phyloP scores from a whole-genome alignment of 1,140 invertebrate species.

The Druon quercuslanigerum region DNA sequence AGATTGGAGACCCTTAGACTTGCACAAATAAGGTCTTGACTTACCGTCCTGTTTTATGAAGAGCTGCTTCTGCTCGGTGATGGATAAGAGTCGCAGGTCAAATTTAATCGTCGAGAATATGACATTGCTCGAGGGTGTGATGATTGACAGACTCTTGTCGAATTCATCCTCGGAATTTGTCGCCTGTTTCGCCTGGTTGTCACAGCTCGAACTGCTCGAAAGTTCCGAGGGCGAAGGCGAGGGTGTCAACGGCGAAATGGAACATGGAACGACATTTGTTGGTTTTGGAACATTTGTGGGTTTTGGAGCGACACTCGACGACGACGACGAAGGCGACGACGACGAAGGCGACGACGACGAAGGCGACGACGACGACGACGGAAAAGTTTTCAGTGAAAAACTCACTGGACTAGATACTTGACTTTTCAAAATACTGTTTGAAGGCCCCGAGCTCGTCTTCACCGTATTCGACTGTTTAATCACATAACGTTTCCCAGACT shows the following conservation, averaged over 20 bases:
- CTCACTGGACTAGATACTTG: background rate
- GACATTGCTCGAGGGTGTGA: background rate
- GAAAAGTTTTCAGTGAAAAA: background rate
- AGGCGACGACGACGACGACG: too few relatives aligned
- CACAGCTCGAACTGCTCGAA: slow-evolving; percentile 41
- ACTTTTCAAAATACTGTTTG: background rate
- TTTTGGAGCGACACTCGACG: background rate
- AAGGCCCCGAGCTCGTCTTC: background rate
- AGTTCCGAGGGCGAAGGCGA: slow-evolving; percentile 48
- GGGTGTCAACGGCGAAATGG: slow-evolving; percentile 37
- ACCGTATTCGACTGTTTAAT: background rate
- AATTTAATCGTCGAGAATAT: background rate
- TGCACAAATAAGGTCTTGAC: background rate
- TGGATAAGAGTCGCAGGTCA: background rate
- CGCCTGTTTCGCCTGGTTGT: background rate
- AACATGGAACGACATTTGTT: slow-evolving; percentile 6
- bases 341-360: too few relatives aligned
- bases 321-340: too few relatives aligned
- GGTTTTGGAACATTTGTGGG: slow-evolving; percentile 12
- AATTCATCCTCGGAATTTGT: background rate
- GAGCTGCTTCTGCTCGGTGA: background rate
- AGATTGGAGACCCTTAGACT: background rate
- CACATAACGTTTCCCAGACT: background rate
- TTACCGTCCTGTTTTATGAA: background rate
- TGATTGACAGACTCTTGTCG: background rate